Evolutionary conservation across 2,113 vertebrate genomes (phyloP).

Genomic region (Epinephelus moara): DNA sequence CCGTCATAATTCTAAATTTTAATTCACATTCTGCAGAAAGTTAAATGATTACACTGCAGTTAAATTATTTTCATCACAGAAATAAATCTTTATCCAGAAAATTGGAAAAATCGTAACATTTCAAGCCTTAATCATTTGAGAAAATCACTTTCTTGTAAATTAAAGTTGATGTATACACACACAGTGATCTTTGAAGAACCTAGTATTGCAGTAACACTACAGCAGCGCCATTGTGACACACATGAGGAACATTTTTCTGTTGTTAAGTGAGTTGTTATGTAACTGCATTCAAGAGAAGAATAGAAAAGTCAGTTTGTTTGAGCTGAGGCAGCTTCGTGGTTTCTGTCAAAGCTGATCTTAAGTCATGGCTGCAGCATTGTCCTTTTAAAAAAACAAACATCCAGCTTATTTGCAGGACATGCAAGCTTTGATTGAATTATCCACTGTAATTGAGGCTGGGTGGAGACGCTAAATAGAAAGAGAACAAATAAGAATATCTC

Average conservation of each 20-base stretch:
- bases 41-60: not conserved
- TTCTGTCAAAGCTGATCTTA: constrained; percentile 26
- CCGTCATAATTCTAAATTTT: not conserved
- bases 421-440: constrained; percentile 39
- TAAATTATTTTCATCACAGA: not conserved
- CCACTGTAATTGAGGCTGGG: constrained; percentile 25
- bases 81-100: not conserved
- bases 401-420: constrained; percentile 18
- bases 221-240: not conserved
- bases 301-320: constrained; percentile 13
- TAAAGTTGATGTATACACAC: no score
- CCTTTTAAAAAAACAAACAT: constrained; percentile 21
- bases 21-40: not conserved
- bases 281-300: not conserved
- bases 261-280: not conserved
- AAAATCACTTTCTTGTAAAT: not conserved
- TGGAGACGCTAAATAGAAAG: constrained; percentile 27
- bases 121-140: not conserved
- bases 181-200: not conserved
- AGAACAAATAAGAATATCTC: constrained; percentile 40
- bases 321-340: constrained; percentile 5
- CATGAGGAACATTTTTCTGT: not conserved
- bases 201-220: not conserved
- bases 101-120: no score
- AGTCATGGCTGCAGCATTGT: constrained; percentile 11